Evolutionary conservation across 2,888 invertebrate genomes (phyloP).

Genomic region (Conus canariensis): DNA sequence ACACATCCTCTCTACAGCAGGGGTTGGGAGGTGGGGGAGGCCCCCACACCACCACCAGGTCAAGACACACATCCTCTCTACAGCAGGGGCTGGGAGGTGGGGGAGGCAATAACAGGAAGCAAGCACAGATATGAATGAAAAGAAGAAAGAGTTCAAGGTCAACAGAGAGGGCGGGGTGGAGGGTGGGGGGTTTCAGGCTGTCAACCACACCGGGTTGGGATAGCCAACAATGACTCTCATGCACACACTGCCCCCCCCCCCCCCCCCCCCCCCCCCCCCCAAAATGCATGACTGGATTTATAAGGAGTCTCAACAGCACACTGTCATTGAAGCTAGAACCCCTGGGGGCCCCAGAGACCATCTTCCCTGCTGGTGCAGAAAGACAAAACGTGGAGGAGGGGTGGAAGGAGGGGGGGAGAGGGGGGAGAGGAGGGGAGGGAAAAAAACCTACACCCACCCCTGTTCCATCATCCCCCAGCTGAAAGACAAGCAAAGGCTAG

Average conservation of each 20-base stretch:
- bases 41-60: background rate
- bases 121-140: no score
- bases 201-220: background rate
- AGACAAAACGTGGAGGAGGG: background rate
- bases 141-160: no score
- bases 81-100: background rate
- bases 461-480: background rate
- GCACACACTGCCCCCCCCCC: background rate
- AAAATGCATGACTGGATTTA: slow-evolving; percentile 40
- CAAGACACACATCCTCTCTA: no score
- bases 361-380: background rate
- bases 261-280: no score
- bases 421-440: background rate
- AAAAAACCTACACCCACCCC: background rate
- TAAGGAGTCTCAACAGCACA: background rate
- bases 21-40: background rate
- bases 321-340: background rate
- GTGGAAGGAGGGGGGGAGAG: background rate
- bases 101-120: background rate
- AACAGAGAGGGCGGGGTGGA: background rate
- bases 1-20: background rate
- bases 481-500: slow-evolving; percentile 34
- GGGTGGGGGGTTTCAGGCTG: background rate
- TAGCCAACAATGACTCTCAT: background rate
- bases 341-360: background rate